Evolutionary conservation across 1,140 invertebrate genomes (phyloP), one percentile per base, ranked within the genome.

Genomic region (Halyomorpha halys): DNA sequence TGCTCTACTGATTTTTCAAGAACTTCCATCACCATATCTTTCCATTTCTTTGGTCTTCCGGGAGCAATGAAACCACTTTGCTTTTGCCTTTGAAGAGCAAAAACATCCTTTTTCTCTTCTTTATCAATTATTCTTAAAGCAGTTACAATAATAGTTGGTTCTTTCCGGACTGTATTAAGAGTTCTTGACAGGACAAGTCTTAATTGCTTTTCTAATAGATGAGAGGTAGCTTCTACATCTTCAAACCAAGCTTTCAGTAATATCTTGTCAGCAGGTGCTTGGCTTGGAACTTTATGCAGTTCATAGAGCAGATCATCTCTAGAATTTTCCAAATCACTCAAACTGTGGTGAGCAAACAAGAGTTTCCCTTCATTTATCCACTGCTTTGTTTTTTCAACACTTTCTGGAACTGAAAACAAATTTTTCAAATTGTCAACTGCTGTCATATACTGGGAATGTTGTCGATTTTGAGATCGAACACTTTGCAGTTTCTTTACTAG

Each of bases 401-500:
- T 97, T 72, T 97, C 93, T 14, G 93, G 94, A 0, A 99, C 94
- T 53, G 93, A 97, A 70, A 98, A 97, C 64, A 99, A 96, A 72
- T 98, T 94, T 73, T 97, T 98, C 6, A 99, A 77, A 75, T 98
- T 98, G 72, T 98, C 95, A 80, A 95, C 94, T 2, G 96, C 95
- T 14, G 95, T 96, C 0, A 92, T 92, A 75, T 97, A 96, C 75
- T 99, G 89, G 0, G 90, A 92, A 76, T 98, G 93, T 19, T 86
- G 82, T 67, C 89, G 89, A 74, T 97, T 97, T 76, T 98, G 95
- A 67, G 92, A 89, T 44, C 91, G 81, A 0, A 98, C 89, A 56
- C 86, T 81, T 72, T 89, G 86, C 11, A 99, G 74, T 45, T 86
- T 88, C 14, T 84, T 80, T 51, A 86, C 87, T 2, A 98, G 76